Conservation (phyloP, 2,888 invertebrate species). For the Apocheima hispidaria region DNA sequence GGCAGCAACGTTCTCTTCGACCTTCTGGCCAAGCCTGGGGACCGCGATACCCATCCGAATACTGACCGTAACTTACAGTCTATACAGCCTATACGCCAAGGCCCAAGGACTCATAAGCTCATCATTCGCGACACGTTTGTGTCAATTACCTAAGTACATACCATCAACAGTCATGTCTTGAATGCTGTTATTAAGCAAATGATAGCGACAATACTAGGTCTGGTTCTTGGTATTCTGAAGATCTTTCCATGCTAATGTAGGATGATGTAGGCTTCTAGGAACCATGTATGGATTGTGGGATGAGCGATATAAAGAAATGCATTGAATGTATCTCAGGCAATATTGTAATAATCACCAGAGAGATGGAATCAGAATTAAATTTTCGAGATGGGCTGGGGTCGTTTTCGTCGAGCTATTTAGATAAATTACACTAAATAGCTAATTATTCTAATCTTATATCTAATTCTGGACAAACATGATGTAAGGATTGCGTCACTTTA, state of each 20-base stretch:
- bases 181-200: conserved; percentile 30
- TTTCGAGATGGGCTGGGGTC: too few relatives aligned
- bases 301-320: background rate
- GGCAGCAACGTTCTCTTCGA: too few relatives aligned
- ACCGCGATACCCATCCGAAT: too few relatives aligned
- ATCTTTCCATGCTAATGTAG: conserved; percentile 18
- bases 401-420: too few relatives aligned
- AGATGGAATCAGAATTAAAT: background rate
- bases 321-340: background rate
- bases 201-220: conserved; percentile 19
- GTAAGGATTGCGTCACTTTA: too few relatives aligned
- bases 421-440: too few relatives aligned
- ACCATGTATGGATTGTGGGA: background rate
- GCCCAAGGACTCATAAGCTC: background rate
- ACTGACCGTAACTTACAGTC: too few relatives aligned
- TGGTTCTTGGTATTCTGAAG: conserved; percentile 4
- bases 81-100: too few relatives aligned
- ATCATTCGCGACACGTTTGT: background rate
- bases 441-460: too few relatives aligned
- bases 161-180: conserved; percentile 4
- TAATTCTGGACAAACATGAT: too few relatives aligned
- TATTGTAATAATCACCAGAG: background rate
- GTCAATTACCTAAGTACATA: conserved; percentile 3
- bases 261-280: conserved; percentile 18
- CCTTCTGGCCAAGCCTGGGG: too few relatives aligned